Evolutionary conservation across 2,113 vertebrate species (phyloP).

Genomic region (Acinonyx jubatus): DNA sequence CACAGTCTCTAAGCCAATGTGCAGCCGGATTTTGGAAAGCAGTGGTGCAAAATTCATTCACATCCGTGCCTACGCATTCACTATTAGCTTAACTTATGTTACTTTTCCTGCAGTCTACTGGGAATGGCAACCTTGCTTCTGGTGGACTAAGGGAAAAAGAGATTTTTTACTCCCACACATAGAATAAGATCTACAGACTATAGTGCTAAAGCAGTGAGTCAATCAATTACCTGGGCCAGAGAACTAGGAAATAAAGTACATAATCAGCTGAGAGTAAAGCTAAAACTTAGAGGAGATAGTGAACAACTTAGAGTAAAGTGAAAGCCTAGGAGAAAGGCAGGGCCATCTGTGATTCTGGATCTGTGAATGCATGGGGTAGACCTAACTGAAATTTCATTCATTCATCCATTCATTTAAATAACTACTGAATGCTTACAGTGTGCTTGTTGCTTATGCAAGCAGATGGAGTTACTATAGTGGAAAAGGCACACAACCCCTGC

Average conservation of each 20-base stretch:
- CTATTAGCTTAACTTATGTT: neutral
- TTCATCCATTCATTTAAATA: neutral
- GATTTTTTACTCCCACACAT: rapidly evolving
- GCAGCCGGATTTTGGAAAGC: neutral
- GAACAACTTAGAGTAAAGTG: neutral
- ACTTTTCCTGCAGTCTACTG: neutral
- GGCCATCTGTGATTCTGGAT: neutral
- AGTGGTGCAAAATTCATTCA: neutral
- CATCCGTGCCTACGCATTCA: rapidly evolving
- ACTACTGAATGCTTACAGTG: too few species aligned
- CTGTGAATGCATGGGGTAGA: rapidly evolving
- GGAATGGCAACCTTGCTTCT: neutral
- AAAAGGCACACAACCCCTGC: neutral
- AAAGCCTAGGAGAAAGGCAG: neutral
- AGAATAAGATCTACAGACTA: neutral
- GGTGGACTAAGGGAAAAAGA: neutral
- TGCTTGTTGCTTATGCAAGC: neutral
- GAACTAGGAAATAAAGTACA: neutral
- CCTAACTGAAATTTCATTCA: neutral
- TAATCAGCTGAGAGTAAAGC: neutral
- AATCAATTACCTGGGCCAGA: neutral
- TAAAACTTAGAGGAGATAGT: neutral
- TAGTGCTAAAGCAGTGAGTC: neutral
- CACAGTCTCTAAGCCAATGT: neutral
- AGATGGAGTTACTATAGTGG: neutral